phyloP scores from a whole-genome alignment of 2,797 vertebrate species.

The Hapalemur alaotrensis region DNA sequence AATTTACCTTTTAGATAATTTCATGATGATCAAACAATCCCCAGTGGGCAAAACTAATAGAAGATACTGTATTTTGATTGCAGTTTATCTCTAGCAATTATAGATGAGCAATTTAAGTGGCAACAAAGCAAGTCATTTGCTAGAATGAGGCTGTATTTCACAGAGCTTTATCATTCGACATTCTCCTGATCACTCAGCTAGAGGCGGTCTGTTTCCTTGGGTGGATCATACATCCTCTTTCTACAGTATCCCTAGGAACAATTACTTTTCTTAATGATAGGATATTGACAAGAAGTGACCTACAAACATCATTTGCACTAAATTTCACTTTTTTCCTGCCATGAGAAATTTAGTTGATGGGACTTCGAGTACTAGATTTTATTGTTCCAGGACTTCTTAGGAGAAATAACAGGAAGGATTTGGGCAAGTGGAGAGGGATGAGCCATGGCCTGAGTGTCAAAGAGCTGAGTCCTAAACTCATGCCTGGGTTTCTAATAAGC shows the following conservation, averaged over 20 bases:
- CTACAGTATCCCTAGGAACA: conserved; percentile 13
- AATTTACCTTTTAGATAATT: conserved; percentile 77
- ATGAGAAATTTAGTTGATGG: conserved; percentile 26
- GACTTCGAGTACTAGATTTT: conserved; percentile 24
- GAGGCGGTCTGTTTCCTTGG: conserved; percentile 49
- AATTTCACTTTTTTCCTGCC: conserved; percentile 41
- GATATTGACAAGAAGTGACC: conserved; percentile 60
- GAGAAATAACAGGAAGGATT: conserved; percentile 36
- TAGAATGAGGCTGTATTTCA: conserved; percentile 34
- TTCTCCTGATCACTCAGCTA: neutral
- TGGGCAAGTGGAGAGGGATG: conserved; percentile 23
- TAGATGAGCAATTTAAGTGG: conserved; percentile 69
- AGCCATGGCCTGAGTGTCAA: neutral
- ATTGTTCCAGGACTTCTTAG: neutral
- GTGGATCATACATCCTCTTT: conserved; percentile 39
- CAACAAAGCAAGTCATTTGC: conserved; percentile 57
- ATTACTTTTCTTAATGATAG: conserved; percentile 61
- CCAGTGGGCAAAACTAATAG: conserved; percentile 69
- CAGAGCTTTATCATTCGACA: conserved; percentile 20
- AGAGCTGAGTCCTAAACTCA: conserved; percentile 23
- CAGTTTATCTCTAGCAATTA: conserved; percentile 71
- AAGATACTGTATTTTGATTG: conserved; percentile 72
- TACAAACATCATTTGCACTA: conserved; percentile 53
- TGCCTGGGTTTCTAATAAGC: conserved; percentile 7
- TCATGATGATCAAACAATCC: conserved; percentile 65